Evolutionary conservation across 1,140 invertebrate species (phyloP), one percentile per base, ranked within the genome.

Genomic region (Drosophila arizonae): DNA sequence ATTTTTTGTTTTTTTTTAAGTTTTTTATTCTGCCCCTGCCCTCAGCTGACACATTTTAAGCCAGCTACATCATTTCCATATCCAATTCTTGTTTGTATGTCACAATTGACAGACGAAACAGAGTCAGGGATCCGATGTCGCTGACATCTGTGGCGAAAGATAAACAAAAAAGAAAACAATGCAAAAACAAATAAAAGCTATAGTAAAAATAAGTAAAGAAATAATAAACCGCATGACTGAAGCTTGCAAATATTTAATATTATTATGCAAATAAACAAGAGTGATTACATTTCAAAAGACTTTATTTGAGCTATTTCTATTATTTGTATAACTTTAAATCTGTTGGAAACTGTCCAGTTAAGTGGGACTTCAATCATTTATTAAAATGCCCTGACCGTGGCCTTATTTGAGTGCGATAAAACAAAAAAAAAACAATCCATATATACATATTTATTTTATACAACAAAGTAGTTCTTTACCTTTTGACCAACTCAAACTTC

Each of bases 1-100:
- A 8, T 24, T 17, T 61, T 46, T 45, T 60, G 33, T 45, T 66
- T 17, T 17, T 17, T 17, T 17, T 17, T 17, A 0, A 17, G 17
- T 17, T 17, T 17, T 51, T 28, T 57, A 30, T 60, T 58, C 13
- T 58, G 76, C 79, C 43, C n/a, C 6, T 30, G 28, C 33, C 6
- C 33, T 76, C n/a, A 21, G 52, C 33, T 86, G 78, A 86, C 81
- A 81, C 52, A 81, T 73, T 84, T 85, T 63, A 46, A 39, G 62
- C 65, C 26, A 50, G 46, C 26, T 51, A 58, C 55, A 51, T 70
- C 68, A 79, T 79, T 79, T 82, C 36, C 75, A 86, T 72, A 81
- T 67, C 39, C 33, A 30, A 45, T 41, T 30, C 54, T 48, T 46
- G 57, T 55, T 61, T 51, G 46, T 28, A 24, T 51, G 41, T 48